Evolutionary conservation across 2,888 invertebrate genomes (phyloP).

Genomic region (Trichogramma dendrolimi): DNA sequence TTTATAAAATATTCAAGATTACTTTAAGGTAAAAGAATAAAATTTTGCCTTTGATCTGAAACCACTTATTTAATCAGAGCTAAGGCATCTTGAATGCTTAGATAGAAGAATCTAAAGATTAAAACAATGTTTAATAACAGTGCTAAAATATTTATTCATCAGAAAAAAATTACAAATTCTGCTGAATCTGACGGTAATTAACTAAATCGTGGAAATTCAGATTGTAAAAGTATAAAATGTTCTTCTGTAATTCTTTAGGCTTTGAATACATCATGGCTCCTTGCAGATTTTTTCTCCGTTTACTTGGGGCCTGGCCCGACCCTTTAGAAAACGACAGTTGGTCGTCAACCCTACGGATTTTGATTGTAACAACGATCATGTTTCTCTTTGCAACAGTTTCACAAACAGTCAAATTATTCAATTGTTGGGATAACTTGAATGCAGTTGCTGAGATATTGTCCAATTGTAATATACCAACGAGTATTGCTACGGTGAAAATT

Average conservation of each 20-base stretch:
- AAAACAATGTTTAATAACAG: no score
- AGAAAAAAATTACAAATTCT: no score
- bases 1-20: no score
- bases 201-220: no score
- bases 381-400: slow-evolving; percentile 27
- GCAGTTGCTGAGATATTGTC: slow-evolving; percentile 33
- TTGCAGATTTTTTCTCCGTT: slow-evolving; percentile 25
- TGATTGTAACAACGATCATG: background rate
- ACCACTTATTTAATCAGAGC: no score
- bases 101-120: no score
- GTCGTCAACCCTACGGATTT: background rate
- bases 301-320: slow-evolving; percentile 35
- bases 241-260: slow-evolving; percentile 18
- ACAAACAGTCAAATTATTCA: slow-evolving; percentile 31
- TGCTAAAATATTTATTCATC: no score
- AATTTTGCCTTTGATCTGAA: no score
- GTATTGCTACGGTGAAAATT: slow-evolving; percentile 34
- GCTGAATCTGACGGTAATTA: no score
- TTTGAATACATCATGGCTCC: slow-evolving; percentile 28
- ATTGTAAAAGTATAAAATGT: no score
- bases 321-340: slow-evolving; percentile 22
- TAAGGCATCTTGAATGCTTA: no score
- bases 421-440: slow-evolving; percentile 32
- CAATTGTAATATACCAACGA: slow-evolving; percentile 33
- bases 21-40: no score